Evolutionary conservation across 2,797 vertebrate genomes (phyloP).

Genomic region (Mionectes olivaceus): DNA sequence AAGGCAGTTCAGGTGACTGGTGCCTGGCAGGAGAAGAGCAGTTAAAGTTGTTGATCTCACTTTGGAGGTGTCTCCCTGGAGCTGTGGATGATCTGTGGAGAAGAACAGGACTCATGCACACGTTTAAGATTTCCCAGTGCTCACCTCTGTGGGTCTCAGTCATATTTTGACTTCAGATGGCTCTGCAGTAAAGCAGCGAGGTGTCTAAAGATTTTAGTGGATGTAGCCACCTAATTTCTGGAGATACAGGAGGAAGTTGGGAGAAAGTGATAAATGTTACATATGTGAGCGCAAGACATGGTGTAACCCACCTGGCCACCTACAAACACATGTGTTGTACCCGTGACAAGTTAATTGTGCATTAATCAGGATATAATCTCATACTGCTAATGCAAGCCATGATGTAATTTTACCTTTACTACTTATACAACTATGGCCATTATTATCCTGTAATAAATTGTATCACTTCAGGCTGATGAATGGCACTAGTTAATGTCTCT

Average conservation of each 20-base stretch:
- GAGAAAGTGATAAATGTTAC: slow-evolving; percentile 42
- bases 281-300: background rate
- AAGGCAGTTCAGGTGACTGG: background rate
- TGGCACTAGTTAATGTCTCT: slow-evolving; percentile 36
- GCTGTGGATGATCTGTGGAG: accelerated
- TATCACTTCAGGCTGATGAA: slow-evolving; percentile 60
- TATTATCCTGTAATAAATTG: slow-evolving; percentile 59
- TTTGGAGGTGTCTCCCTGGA: background rate
- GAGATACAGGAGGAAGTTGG: background rate
- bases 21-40: background rate
- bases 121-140: background rate
- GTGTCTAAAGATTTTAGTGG: background rate
- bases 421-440: slow-evolving; percentile 35
- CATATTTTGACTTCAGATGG: background rate
- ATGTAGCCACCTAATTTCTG: background rate
- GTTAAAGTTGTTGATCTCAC: background rate
- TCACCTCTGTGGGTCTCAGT: background rate
- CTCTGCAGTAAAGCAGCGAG: background rate
- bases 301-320: slow-evolving; percentile 53
- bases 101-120: background rate
- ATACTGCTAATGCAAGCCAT: slow-evolving; percentile 61
- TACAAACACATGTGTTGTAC: slow-evolving; percentile 38
- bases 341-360: slow-evolving; percentile 70
- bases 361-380: slow-evolving; percentile 72
- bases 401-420: slow-evolving; percentile 70